Conservation (phyloP, 2,113 vertebrate species). For the Megaleporinus macrocephalus region DNA sequence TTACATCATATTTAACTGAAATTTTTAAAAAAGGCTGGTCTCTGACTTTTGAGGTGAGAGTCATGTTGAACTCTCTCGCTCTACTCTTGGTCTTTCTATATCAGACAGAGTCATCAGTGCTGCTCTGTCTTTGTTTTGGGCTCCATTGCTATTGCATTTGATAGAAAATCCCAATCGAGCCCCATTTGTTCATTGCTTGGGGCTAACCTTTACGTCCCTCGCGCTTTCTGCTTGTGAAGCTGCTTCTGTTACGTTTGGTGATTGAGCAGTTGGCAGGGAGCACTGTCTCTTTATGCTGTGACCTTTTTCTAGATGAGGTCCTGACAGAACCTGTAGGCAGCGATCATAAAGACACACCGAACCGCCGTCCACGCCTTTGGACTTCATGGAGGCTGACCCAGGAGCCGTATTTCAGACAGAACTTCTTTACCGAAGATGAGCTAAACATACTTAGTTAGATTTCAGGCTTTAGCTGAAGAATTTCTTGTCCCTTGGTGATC, state of each 20-base stretch:
- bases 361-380: not conserved
- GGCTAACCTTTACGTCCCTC: not conserved
- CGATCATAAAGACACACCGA: too few relatives aligned
- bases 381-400: not conserved
- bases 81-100: too few relatives aligned
- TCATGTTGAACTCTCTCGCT: too few relatives aligned
- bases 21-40: too few relatives aligned
- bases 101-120: not conserved
- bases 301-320: slow-evolving; percentile 11
- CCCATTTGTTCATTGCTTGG: not conserved
- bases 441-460: not conserved
- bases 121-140: not conserved
- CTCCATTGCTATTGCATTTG: not conserved
- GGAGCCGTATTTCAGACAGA: not conserved
- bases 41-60: too few relatives aligned
- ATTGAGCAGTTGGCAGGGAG: not conserved
- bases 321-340: not conserved
- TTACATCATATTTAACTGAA: too few relatives aligned
- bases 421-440: not conserved
- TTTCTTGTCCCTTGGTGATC: not conserved
- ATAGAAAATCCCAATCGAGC: not conserved
- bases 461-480: not conserved
- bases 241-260: not conserved
- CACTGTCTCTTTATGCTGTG: slow-evolving; percentile 2
- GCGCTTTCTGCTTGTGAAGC: not conserved